These are phyloP conservation scores for Dugesia japonica DNA, from an alignment of 2,888 invertebrate species.

Conservation along the genomic window DNA sequence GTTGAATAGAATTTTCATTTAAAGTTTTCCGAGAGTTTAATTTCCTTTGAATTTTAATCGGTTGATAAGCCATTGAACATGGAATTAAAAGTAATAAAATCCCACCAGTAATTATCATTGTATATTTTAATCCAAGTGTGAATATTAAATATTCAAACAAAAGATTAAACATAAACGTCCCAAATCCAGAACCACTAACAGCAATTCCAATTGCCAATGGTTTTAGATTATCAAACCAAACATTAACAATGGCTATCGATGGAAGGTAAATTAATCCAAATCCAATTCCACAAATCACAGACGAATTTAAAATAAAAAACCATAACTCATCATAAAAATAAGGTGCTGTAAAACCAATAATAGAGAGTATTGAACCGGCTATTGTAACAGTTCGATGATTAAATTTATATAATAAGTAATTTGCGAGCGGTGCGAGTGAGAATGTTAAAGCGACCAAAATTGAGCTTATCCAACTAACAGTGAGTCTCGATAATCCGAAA, in stretches of 20 bases:
- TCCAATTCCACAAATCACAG: not conserved
- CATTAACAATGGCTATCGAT: not conserved
- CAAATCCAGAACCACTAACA: not conserved
- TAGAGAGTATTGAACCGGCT: not conserved
- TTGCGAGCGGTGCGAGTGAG: conserved; percentile 41
- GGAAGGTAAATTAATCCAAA: not conserved
- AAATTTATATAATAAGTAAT: not conserved
- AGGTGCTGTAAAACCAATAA: not conserved
- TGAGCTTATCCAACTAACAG: conserved; percentile 78
- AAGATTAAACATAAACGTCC: conserved; percentile 68
- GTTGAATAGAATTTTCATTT: not conserved
- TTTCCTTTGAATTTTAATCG: not conserved
- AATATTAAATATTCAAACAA: conserved; percentile 53
- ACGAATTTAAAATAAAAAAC: not conserved
- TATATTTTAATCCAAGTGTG: conserved; percentile 67
- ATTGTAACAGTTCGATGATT: not conserved
- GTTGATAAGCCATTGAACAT: not conserved
- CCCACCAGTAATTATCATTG: conserved; percentile 56
- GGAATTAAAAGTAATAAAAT: conserved; percentile 24
- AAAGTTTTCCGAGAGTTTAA: not conserved
- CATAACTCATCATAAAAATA: not conserved
- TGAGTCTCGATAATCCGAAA: conserved; percentile 67
- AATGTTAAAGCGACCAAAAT: conserved; percentile 83
- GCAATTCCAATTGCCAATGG: not conserved
- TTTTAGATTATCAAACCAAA: not conserved